Evolutionary conservation across 2,113 vertebrate species (phyloP), one percentile per base, ranked within the genome.

Genomic region (Aphelocoma coerulescens): DNA sequence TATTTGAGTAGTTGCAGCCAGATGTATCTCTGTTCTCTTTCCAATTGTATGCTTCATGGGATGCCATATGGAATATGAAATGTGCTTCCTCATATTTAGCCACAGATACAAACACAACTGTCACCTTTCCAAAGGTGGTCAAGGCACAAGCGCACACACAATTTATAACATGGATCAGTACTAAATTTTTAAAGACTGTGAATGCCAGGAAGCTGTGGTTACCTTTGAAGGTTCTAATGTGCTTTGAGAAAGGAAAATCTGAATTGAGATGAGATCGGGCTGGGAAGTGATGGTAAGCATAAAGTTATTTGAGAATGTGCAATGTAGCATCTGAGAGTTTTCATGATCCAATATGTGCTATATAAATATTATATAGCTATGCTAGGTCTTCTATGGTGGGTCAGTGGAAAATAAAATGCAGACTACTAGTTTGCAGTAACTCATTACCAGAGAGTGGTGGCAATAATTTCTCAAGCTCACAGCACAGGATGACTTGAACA

Each of bases 181-280:
- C 51, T 30, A 44, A 58, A 72, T 69, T 74, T 82, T 88, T 54
- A 65, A 88, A 67, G 59, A 39, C 5, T 61, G 49, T 10, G 14
- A 23, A 68, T 39, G 55, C 27, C 51, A 77, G 73, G 90, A 89
- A 88, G 67, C 30, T 67, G 44, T 63, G 57, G 78, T 71, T 87
- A 24, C 30, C 33, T 96, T 93, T 88, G 90, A 96, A 93, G 94
- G 68, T 71, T 71, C 23, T 80, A 44, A 62, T 71, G 17, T 55
- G 63, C 75, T 88, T 84, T 88, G 57, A 76, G 57, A 68, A 18
- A 23, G 30, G 35, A 22, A 73, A 81, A 72, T 85, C 37, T 3
- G 2, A 81, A 67, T 9, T 74, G 48, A 71, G 44, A 69, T 2
- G 43, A n/a, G 41, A 57, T 89, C 0, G 1, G 18, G 78, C 61